These are phyloP conservation scores for Agonum fuliginosum DNA, from an alignment of 2,888 invertebrate genomes.

Conservation along the genomic window DNA sequence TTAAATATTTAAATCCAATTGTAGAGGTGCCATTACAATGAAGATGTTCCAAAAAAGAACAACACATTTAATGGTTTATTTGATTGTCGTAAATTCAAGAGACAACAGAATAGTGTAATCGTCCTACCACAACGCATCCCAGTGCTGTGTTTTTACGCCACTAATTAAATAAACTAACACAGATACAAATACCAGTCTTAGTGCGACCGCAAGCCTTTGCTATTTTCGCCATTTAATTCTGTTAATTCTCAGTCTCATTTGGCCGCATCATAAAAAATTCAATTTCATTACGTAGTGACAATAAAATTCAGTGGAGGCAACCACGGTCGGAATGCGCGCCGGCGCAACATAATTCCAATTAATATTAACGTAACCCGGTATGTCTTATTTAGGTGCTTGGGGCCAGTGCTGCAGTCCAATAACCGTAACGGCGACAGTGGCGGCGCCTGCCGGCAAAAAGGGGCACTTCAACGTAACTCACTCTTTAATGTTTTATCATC, in stretches of 20 bases:
- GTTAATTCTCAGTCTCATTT: conserved; percentile 37
- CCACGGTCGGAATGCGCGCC: conserved; percentile 39
- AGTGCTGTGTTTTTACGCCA: neutral
- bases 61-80: conserved; percentile 1
- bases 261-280: conserved; percentile 55
- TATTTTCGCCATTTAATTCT: conserved; percentile 46
- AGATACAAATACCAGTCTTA: neutral
- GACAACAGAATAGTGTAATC: neutral
- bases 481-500: too few species aligned
- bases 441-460: conserved; percentile 64
- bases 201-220: neutral
- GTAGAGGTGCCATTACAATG: too few species aligned
- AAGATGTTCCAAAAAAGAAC: too few species aligned
- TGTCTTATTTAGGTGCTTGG: conserved; percentile 56
- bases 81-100: neutral
- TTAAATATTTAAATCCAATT: too few species aligned
- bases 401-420: conserved; percentile 46
- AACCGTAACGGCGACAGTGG: conserved; percentile 31
- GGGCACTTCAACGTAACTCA: conserved; percentile 69
- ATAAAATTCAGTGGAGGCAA: conserved; percentile 49
- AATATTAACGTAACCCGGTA: conserved; percentile 56
- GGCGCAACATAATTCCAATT: conserved; percentile 55
- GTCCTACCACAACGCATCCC: neutral
- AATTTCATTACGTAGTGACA: conserved; percentile 56
- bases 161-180: conserved; percentile 28